These are phyloP conservation scores for Thecocarcelia acutangulata DNA, from an alignment of 2,888 invertebrate species.

Conservation along the genomic window DNA sequence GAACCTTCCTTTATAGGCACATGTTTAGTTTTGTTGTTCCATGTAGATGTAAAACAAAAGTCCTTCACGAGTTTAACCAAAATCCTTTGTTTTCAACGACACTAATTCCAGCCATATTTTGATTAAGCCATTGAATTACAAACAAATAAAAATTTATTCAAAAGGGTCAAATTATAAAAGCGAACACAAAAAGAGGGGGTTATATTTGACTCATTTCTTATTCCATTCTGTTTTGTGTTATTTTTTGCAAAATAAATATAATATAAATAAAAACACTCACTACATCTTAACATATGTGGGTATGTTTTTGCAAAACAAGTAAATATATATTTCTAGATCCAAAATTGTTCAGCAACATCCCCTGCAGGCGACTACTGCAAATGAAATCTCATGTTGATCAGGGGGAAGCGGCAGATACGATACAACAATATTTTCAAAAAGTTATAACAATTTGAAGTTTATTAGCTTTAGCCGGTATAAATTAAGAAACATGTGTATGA, in stretches of 20 bases:
- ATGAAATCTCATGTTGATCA: background rate
- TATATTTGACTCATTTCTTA: background rate
- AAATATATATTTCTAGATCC: constrained; percentile 45
- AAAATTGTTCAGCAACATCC: constrained; percentile 37
- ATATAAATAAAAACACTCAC: constrained; percentile 13
- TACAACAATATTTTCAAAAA: too few species aligned
- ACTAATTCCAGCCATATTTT: constrained; percentile 58
- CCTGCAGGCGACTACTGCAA: background rate
- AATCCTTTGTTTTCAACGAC: constrained; percentile 27
- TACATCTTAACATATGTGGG: constrained; percentile 43
- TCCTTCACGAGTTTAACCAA: constrained; percentile 38
- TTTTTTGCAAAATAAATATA: constrained; percentile 20
- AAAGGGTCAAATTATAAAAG: constrained; percentile 13
- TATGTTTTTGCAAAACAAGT: constrained; percentile 27
- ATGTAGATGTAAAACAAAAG: constrained; percentile 9
- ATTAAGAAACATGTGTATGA: constrained; percentile 67
- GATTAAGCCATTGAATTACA: constrained; percentile 57
- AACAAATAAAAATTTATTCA: background rate
- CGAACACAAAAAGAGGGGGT: constrained; percentile 25
- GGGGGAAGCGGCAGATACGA: constrained; percentile 1
- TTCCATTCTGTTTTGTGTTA: background rate
- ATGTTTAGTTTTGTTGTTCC: background rate
- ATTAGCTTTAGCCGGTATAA: constrained; percentile 68
- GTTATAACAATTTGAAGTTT: constrained; percentile 32
- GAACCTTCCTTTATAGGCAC: too few species aligned